Conservation (phyloP, 2,888 invertebrate species). For the Morpho helenor region DNA sequence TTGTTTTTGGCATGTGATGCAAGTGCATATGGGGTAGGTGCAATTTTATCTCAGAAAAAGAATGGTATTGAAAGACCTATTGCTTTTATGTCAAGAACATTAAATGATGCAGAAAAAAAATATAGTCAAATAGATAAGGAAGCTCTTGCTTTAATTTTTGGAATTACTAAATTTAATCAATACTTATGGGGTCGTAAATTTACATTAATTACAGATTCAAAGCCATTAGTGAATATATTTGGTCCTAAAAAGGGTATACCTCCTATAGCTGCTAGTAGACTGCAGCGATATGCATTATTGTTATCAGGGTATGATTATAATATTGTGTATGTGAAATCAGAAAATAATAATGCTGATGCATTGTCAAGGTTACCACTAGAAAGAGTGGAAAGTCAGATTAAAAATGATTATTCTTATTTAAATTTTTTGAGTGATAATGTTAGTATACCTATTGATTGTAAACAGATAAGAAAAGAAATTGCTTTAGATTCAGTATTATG, state of each 20-base stretch:
- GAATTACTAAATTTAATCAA: background rate
- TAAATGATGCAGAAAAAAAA: background rate
- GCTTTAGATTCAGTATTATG: background rate
- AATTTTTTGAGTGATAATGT: background rate
- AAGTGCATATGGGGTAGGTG: background rate
- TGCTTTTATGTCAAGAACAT: background rate
- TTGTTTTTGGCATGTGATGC: background rate
- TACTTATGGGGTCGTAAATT: background rate
- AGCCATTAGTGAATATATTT: too few species aligned
- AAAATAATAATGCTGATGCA: background rate
- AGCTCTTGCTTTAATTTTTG: too few species aligned
- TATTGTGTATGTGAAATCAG: background rate
- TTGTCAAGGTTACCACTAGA: background rate
- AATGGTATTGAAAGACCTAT: slow-evolving; percentile 1
- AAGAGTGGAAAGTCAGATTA: background rate
- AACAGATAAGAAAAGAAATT: background rate
- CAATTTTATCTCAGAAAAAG: background rate
- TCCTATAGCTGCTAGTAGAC: background rate
- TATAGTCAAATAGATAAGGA: background rate
- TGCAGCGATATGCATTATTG: background rate
- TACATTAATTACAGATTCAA: background rate
- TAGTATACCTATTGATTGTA: background rate
- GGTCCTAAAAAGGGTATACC: background rate
- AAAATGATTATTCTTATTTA: background rate
- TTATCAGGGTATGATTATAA: background rate